Percentiles rank a stretch among this genome's conserved stretches.
Conservation (phyloP, 2,797 vertebrate genomes). For the Botia almorhae region DNA sequence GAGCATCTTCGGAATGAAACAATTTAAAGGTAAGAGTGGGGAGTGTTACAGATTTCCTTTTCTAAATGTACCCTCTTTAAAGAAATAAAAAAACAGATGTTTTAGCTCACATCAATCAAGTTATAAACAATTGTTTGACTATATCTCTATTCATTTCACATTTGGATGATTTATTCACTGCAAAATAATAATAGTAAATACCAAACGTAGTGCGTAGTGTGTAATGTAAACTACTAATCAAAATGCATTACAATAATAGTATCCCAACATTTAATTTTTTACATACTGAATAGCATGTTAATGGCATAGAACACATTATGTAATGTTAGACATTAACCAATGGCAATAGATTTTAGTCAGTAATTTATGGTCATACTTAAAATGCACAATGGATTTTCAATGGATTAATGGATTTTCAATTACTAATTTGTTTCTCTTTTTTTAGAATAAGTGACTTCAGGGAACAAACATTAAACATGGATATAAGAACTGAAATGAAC, state of each 20-base stretch:
- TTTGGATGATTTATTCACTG: neutral
- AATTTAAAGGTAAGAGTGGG: slow-evolving; percentile 11
- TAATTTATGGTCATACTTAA: too few species aligned
- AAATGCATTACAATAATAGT: neutral
- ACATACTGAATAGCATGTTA: neutral
- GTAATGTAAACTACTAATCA: neutral
- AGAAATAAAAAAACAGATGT: neutral
- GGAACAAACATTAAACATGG: slow-evolving; percentile 49
- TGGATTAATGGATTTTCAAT: neutral
- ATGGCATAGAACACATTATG: neutral
- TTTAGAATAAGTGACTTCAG: slow-evolving; percentile 15
- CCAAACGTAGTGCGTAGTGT: neutral
- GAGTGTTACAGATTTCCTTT: neutral
- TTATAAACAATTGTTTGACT: too few species aligned
- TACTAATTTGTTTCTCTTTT: neutral
- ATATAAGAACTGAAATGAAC: slow-evolving; percentile 44
- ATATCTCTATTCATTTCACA: neutral
- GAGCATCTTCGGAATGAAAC: neutral
- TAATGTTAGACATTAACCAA: too few species aligned
- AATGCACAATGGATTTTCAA: too few species aligned
- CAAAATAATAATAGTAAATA: neutral
- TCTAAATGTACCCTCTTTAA: neutral
- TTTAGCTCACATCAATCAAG: neutral
- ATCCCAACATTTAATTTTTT: neutral
- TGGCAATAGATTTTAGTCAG: too few species aligned